Conservation (phyloP, 2,888 invertebrate genomes). For the Apeira syringaria region DNA sequence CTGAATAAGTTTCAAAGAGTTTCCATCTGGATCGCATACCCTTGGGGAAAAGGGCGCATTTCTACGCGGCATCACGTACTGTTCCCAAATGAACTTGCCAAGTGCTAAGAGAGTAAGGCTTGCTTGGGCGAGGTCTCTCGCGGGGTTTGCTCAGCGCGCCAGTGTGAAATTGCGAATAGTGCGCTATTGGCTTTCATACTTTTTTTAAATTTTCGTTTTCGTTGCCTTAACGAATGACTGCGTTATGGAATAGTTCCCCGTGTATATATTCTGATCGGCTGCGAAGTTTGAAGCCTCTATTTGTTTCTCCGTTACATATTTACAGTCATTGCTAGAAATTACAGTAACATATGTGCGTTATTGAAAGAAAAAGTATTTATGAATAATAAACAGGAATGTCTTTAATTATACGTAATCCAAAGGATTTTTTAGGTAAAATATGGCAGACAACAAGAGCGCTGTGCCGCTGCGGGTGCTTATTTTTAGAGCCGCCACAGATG, state of each 20-base stretch:
- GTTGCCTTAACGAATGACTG: too few relatives aligned
- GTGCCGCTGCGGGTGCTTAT: slow-evolving; percentile 49
- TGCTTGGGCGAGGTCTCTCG: slow-evolving; percentile 40
- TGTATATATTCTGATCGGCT: too few relatives aligned
- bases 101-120: slow-evolving; percentile 58
- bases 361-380: background rate
- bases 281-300: too few relatives aligned
- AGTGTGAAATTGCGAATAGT: slow-evolving; percentile 45
- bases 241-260: too few relatives aligned
- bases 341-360: too few relatives aligned
- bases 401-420: slow-evolving; percentile 44
- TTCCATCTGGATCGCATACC: slow-evolving; percentile 57
- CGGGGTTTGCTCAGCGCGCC: slow-evolving; percentile 34
- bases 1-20: slow-evolving; percentile 62
- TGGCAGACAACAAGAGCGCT: slow-evolving; percentile 34
- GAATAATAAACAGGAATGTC: slow-evolving; percentile 30
- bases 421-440: slow-evolving; percentile 41
- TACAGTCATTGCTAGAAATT: too few relatives aligned
- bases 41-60: slow-evolving; percentile 61
- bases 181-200: slow-evolving; percentile 49
- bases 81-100: slow-evolving; percentile 74
- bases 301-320: too few relatives aligned
- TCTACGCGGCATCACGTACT: slow-evolving; percentile 69
- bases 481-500: slow-evolving; percentile 71
- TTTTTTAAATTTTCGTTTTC: background rate